These are phyloP conservation scores for Euwallacea similis DNA, from an alignment of 1,140 invertebrate genomes.

Conservation along the genomic window DNA sequence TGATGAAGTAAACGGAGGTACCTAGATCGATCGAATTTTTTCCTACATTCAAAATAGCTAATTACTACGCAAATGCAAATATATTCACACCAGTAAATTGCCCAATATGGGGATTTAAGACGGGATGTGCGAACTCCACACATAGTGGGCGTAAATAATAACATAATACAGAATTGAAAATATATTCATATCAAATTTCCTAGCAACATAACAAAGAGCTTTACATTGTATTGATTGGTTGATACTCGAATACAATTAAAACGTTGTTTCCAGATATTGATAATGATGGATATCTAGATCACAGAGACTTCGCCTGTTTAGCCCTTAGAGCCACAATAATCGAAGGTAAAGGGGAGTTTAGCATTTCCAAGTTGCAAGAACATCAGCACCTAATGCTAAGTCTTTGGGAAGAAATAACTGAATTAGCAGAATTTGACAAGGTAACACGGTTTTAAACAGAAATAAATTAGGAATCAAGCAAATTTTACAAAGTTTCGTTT, in stretches of 20 bases:
- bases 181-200: too few relatives aligned
- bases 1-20: too few relatives aligned
- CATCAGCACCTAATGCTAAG: conserved; percentile 80
- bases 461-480: conserved; percentile 2
- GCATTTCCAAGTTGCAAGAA: conserved; percentile 66
- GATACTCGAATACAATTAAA: not conserved
- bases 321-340: conserved; percentile 77
- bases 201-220: too few relatives aligned
- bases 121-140: not conserved
- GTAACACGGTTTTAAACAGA: conserved; percentile 53
- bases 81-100: too few relatives aligned
- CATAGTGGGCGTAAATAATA: not conserved
- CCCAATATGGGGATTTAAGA: too few relatives aligned
- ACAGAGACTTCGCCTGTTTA: conserved; percentile 80
- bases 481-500: not conserved
- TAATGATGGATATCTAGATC: conserved; percentile 78
- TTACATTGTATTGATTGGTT: not conserved
- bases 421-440: conserved; percentile 83
- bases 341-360: conserved; percentile 80
- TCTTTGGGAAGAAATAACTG: conserved; percentile 81
- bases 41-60: too few relatives aligned
- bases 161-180: not conserved
- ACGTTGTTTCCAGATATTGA: conserved; percentile 68
- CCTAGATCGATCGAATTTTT: too few relatives aligned
- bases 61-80: too few relatives aligned